Evolutionary conservation across 2,888 invertebrate genomes (phyloP).

Genomic region (Empis livida): DNA sequence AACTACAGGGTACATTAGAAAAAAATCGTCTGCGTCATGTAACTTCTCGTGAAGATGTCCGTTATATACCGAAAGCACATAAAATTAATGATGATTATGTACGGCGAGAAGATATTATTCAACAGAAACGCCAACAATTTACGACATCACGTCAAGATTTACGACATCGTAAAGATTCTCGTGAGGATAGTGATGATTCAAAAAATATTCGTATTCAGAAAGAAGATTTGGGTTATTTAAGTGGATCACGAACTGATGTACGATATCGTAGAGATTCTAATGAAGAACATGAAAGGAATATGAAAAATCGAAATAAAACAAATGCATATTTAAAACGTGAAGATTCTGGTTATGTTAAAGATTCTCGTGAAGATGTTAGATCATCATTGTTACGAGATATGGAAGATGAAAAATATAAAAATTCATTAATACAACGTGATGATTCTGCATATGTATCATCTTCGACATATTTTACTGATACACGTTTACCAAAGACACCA

Average conservation of each 20-base stretch:
- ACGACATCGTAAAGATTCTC: constrained; percentile 24
- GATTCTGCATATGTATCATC: constrained; percentile 45
- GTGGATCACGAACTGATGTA: constrained; percentile 24
- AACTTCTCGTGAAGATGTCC: constrained; percentile 17
- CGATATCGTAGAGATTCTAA: constrained; percentile 20
- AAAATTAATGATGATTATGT: constrained; percentile 24
- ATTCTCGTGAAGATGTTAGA: constrained; percentile 21
- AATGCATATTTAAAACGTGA: constrained; percentile 19
- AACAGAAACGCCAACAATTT: constrained; percentile 29
- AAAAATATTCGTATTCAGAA: constrained; percentile 26
- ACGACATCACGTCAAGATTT: constrained; percentile 29
- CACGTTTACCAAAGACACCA: constrained; percentile 39
- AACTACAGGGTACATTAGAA: constrained; percentile 32
- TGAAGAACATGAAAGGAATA: constrained; percentile 17
- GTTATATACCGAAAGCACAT: constrained; percentile 9
- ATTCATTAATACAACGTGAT: constrained; percentile 41
- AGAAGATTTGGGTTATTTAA: constrained; percentile 22
- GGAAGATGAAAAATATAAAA: constrained; percentile 35
- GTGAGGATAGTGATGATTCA: constrained; percentile 28
- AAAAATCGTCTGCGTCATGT: constrained; percentile 28
- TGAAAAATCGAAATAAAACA: constrained; percentile 13
- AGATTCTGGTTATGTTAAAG: constrained; percentile 22
- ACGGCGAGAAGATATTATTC: constrained; percentile 32
- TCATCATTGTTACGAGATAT: constrained; percentile 39
- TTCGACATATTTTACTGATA: constrained; percentile 44